A percentile compares a stretch with the other conserved stretches of the same genome.
These are phyloP conservation scores for Phylloscopus trochilus DNA, from an alignment of 2,113 vertebrate species.

Conservation along the genomic window DNA sequence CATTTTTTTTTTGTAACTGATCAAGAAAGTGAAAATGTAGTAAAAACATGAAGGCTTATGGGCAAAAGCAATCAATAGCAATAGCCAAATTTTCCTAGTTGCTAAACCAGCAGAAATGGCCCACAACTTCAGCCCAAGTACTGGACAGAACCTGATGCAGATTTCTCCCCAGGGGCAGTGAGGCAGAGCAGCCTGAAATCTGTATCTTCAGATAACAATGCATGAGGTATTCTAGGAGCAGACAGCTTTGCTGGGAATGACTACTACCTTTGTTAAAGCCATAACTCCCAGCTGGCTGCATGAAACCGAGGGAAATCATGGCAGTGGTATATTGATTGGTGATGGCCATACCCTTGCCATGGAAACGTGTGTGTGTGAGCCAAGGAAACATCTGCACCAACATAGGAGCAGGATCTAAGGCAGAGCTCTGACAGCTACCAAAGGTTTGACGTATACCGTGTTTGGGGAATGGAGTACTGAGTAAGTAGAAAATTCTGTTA, in stretches of 20 bases:
- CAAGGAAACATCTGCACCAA: neutral
- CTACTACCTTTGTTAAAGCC: neutral
- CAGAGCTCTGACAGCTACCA: neutral
- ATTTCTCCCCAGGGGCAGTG: neutral
- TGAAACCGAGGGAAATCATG: neutral
- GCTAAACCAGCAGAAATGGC: neutral
- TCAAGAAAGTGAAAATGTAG: neutral
- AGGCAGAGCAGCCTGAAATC: neutral
- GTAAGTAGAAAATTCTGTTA: neutral
- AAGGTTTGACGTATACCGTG: neutral
- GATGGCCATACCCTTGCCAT: neutral
- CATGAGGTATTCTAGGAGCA: neutral
- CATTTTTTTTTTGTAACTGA: neutral
- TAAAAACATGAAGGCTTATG: neutral
- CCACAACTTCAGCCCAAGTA: neutral
- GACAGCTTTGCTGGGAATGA: neutral
- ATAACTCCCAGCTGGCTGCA: neutral
- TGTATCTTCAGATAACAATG: neutral
- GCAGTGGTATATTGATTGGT: neutral
- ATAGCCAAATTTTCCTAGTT: neutral
- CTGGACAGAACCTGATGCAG: neutral
- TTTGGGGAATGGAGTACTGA: neutral
- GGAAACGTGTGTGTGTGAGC: rapidly evolving
- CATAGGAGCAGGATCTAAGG: neutral
- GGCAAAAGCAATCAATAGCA: neutral